Percentiles rank a stretch among this genome's conserved stretches.
These are phyloP conservation scores for Carduelis carduelis DNA, from an alignment of 2,797 vertebrate genomes.

Conservation along the genomic window DNA sequence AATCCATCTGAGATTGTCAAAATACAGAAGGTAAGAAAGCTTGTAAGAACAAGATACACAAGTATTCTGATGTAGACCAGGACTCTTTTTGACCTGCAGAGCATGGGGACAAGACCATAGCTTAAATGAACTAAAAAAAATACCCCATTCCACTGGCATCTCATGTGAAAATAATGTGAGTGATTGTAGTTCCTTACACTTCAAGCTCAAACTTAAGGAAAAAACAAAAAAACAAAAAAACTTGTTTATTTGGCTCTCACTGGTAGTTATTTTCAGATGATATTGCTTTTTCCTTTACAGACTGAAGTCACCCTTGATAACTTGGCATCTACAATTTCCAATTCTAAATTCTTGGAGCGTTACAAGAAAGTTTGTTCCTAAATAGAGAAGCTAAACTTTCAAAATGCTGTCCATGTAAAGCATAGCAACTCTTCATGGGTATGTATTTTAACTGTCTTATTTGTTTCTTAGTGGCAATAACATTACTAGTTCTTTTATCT, in stretches of 20 bases:
- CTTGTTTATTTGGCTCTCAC: not conserved
- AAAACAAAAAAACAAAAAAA: not conserved
- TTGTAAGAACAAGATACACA: not conserved
- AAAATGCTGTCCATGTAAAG: not conserved
- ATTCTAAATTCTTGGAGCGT: not conserved
- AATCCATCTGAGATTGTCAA: not conserved
- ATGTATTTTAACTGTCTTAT: slow-evolving; percentile 53
- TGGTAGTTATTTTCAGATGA: not conserved
- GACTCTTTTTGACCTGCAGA: not conserved
- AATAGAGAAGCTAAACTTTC: not conserved
- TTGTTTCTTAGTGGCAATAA: slow-evolving; percentile 40
- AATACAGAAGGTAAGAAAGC: not conserved
- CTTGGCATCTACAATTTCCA: not conserved
- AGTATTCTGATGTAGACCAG: not conserved
- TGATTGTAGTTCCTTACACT: not conserved
- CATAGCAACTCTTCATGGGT: not conserved
- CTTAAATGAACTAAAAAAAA: not conserved
- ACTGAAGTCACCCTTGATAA: not conserved
- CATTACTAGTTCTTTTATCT: slow-evolving; percentile 46
- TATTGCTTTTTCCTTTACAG: not conserved
- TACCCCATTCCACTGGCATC: not conserved
- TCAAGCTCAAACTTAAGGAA: not conserved
- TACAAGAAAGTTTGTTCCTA: not conserved
- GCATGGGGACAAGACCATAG: not conserved
- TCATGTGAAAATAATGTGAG: not conserved